phyloP scores from a whole-genome alignment of 1,140 invertebrate genomes.

The Meloidogyne floridensis region DNA sequence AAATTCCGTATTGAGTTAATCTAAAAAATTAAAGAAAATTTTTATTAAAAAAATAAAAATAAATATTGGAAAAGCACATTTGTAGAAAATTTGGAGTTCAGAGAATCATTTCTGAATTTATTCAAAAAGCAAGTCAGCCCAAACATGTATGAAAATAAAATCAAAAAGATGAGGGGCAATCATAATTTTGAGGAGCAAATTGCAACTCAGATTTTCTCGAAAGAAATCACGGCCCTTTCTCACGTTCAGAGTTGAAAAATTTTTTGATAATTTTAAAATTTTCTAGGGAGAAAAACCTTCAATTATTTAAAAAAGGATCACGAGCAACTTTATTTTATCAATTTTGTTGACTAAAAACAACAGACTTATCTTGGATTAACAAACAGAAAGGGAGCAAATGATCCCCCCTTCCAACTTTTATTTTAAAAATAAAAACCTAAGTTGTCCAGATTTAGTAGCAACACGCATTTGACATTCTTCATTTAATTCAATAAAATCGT shows the following conservation, averaged over 20 bases:
- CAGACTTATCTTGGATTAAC: background rate
- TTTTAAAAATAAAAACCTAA: constrained; percentile 7
- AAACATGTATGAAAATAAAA: no score
- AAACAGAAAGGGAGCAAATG: background rate
- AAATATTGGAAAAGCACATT: constrained; percentile 1
- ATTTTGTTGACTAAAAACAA: background rate
- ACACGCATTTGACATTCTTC: constrained; percentile 15
- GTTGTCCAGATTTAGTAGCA: background rate
- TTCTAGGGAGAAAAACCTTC: background rate
- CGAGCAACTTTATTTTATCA: no score
- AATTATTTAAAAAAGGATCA: background rate
- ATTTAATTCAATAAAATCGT: background rate
- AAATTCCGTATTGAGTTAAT: constrained; percentile 37
- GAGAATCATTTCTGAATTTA: no score
- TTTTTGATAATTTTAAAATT: no score
- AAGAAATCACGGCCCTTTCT: no score
- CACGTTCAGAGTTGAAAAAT: no score
- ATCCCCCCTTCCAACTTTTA: background rate
- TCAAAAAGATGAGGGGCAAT: no score
- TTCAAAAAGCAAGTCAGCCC: no score
- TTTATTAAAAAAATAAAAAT: constrained; percentile 34
- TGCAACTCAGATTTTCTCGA: no score
- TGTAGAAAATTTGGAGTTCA: background rate
- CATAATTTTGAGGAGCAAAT: no score
- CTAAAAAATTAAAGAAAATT: constrained; percentile 28